Percentiles rank a stretch among this genome's conserved stretches.
These are phyloP conservation scores for Trichoplusia ni DNA, from an alignment of 1,140 invertebrate species.

Conservation along the genomic window DNA sequence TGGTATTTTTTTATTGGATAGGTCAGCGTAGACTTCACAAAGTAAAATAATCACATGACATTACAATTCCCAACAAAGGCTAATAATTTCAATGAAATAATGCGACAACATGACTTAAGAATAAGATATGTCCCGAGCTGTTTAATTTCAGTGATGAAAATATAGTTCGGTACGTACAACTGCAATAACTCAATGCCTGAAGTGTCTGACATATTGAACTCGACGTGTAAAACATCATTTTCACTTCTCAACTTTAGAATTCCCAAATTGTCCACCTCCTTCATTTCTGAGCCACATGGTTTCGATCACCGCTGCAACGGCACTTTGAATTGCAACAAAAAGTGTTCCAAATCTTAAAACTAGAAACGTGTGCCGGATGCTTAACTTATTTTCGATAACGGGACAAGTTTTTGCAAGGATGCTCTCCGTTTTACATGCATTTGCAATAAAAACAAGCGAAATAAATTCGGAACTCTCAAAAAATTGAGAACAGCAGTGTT, in stretches of 20 bases:
- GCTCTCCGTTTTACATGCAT: too few relatives aligned
- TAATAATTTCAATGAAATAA: neutral
- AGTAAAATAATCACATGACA: conserved; percentile 13
- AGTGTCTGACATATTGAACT: too few relatives aligned
- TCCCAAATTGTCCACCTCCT: too few relatives aligned
- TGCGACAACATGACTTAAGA: neutral
- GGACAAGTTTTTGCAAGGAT: conserved; percentile 38
- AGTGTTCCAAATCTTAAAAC: conserved; percentile 43
- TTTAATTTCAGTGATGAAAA: too few relatives aligned
- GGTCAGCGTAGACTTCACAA: conserved; percentile 53
- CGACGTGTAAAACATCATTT: too few relatives aligned
- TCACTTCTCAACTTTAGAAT: too few relatives aligned
- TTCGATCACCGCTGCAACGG: conserved; percentile 39
- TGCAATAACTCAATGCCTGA: too few relatives aligned
- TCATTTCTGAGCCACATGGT: conserved; percentile 9
- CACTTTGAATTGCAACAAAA: conserved; percentile 43
- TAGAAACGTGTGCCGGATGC: conserved; percentile 46
- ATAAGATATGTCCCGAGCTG: too few relatives aligned
- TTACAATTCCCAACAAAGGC: conserved; percentile 16
- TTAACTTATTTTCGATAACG: conserved; percentile 45
- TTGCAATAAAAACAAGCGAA: too few relatives aligned
- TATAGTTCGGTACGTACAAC: too few relatives aligned
- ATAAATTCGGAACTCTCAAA: too few relatives aligned
- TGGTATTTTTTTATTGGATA: conserved; percentile 61
- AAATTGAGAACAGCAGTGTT: too few relatives aligned